Evolutionary conservation across 2,888 invertebrate species (phyloP).

Genomic region (Eugnorisma glareosa): DNA sequence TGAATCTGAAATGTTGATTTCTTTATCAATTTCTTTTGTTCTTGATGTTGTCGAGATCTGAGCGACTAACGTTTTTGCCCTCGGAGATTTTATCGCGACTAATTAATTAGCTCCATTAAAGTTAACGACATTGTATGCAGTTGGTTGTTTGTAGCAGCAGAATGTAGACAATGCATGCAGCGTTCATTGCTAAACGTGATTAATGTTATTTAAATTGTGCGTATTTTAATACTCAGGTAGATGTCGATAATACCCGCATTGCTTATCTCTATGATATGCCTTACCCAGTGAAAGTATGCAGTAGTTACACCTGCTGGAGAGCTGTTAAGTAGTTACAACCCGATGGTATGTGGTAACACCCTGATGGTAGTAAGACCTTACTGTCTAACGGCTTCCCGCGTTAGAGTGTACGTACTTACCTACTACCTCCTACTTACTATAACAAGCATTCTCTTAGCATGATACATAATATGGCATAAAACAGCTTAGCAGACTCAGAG

Average conservation of each 20-base stretch:
- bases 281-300: not conserved
- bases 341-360: not conserved
- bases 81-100: conserved; percentile 63
- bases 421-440: no score
- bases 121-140: conserved; percentile 32
- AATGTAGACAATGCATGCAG: not conserved
- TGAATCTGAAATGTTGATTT: conserved; percentile 75
- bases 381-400: not conserved
- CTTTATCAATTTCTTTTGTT: conserved; percentile 76
- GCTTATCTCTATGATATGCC: not conserved
- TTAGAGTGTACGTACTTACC: not conserved
- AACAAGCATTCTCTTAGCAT: not conserved
- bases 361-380: not conserved
- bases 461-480: not conserved
- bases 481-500: no score
- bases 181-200: not conserved
- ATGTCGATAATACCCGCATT: not conserved
- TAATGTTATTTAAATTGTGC: not conserved
- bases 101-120: conserved; percentile 57
- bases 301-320: not conserved
- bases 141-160: conserved; percentile 15
- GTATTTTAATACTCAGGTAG: not conserved
- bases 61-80: conserved; percentile 45
- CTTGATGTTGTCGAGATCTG: conserved; percentile 47
- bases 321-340: not conserved